Evolutionary conservation across 2,113 vertebrate genomes (phyloP).

Genomic region (Chaetura pelagica): DNA sequence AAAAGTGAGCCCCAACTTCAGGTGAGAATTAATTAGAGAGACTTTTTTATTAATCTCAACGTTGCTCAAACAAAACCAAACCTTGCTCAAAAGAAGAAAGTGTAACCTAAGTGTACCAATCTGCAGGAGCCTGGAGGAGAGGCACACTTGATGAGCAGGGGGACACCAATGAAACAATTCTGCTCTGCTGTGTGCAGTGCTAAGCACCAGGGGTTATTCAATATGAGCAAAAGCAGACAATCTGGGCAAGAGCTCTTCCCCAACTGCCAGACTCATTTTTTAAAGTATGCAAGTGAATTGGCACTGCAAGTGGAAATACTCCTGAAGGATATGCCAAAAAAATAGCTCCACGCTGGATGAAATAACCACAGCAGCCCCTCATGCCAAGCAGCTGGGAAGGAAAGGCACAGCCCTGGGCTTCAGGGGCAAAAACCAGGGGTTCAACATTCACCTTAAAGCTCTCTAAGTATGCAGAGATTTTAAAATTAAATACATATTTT

Average conservation of each 20-base stretch:
- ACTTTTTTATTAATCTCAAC: neutral
- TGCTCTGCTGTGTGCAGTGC: neutral
- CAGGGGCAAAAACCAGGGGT: neutral
- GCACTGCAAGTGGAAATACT: neutral
- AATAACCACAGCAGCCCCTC: neutral
- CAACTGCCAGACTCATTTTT: neutral
- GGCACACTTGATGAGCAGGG: neutral
- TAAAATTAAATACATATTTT: neutral
- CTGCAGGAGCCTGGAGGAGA: neutral
- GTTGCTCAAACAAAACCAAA: neutral
- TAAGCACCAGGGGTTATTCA: neutral
- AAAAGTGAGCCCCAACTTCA: neutral
- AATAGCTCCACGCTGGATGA: neutral
- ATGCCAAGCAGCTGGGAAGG: neutral
- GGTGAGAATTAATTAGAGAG: neutral
- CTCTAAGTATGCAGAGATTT: neutral
- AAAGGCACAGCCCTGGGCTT: neutral
- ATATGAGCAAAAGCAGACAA: neutral
- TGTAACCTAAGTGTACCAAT: neutral
- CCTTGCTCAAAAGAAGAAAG: neutral
- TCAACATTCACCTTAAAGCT: neutral
- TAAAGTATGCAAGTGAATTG: neutral
- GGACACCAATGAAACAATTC: neutral
- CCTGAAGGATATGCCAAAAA: neutral
- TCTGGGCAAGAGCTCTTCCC: neutral